Evolutionary conservation across 1,140 invertebrate genomes (phyloP), one percentile per base, ranked within the genome.

Genomic region (Tetragnatha versicolor): DNA sequence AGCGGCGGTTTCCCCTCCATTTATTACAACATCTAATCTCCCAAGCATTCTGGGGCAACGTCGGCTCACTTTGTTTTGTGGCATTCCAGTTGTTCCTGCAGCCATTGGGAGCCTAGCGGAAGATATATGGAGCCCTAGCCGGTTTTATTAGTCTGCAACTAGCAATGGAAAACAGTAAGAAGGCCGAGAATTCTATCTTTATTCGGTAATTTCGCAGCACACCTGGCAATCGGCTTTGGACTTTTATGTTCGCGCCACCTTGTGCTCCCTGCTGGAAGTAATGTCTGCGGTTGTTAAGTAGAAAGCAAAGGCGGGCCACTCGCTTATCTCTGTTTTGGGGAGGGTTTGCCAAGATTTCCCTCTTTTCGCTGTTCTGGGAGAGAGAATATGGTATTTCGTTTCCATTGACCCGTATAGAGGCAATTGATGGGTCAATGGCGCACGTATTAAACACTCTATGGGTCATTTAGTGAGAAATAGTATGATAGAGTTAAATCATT

Each of bases 131-230:
- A 35, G 47, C 73, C 58, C 61, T 66, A 53, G 73, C 73, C 22
- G 73, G 73, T 77, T 77, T 77, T 77, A 77, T 77, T 65, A 63
- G 73, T 77, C 60, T 55, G 73, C 31, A 77, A 77, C 73, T 77
- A 45, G 73, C 73, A 77, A 77, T 77, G 73, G 73, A 66, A 65
- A 55, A 49, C 73, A 77, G 73, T 77, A 77, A 77, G 60, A 61
- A n/a, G 60, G 73, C 73, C 73, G 73, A 77, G 73, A 77, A 77
- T 77, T 77, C 73, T 55, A 77, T 77, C 73, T 77, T 77, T 77
- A 77, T 77, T 77, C 61, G 73, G 73, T 49, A 65, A 77, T 77
- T 77, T 27, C 58, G 73, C 60, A 53, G 45, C 61, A 53, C 73
- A 77, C 73, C 73, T 77, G 73, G 73, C 73, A 77, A 77, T 77